These are phyloP conservation scores for Cladorhizidae sp. DNA, from an alignment of 37 sponge, comb jelly and placozoan species.

Conservation along the genomic window DNA sequence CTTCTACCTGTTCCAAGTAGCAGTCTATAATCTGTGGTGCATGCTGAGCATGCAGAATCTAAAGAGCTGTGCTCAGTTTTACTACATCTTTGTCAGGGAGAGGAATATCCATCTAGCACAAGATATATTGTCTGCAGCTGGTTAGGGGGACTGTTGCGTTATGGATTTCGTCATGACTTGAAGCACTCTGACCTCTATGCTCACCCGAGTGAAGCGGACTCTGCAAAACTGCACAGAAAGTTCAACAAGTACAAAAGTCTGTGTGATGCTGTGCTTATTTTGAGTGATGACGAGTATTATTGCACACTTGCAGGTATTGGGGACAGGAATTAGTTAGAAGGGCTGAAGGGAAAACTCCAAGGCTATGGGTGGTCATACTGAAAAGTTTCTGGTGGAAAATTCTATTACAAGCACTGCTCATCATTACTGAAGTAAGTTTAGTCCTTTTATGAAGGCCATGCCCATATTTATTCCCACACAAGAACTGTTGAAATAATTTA, in stretches of 20 bases:
- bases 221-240: constrained; percentile 35
- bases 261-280: constrained; percentile 8
- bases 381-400: constrained; percentile 52
- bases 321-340: constrained; percentile 27
- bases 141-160: constrained; percentile 65
- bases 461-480: too few species aligned
- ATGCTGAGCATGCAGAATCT: too few species aligned
- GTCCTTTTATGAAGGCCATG: background rate
- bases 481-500: too few species aligned
- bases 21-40: too few species aligned
- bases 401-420: constrained; percentile 25
- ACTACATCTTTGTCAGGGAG: too few species aligned
- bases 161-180: constrained; percentile 51
- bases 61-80: too few species aligned
- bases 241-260: constrained; percentile 49
- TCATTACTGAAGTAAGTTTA: constrained; percentile 24
- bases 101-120: too few species aligned
- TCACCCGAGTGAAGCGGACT: constrained; percentile 46
- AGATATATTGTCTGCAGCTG: constrained; percentile 28
- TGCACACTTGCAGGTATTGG: constrained; percentile 38
- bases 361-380: constrained; percentile 46
- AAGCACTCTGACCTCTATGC: constrained; percentile 58
- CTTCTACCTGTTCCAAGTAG: too few species aligned
- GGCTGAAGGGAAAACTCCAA: constrained; percentile 16
- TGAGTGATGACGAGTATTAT: background rate